Conservation (phyloP, 92 coral and sea anemone species). For the Siderastrea radians region DNA sequence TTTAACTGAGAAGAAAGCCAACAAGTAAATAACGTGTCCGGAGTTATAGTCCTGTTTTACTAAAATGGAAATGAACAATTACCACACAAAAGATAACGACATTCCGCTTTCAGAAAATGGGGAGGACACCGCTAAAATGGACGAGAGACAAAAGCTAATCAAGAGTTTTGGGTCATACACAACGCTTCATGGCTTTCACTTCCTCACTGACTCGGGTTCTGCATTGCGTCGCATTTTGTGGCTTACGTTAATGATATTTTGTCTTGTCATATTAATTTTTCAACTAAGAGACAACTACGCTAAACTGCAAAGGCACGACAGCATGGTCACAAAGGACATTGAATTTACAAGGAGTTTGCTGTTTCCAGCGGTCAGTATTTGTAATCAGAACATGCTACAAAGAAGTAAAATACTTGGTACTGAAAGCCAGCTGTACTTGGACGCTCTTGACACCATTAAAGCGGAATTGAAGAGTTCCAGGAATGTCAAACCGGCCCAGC, state of each 20-base stretch:
- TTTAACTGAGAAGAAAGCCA: background rate
- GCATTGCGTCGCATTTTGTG: conserved; percentile 52
- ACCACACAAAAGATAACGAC: background rate
- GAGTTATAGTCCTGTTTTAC: background rate
- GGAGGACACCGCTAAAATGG: background rate
- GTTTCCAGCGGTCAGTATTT: conserved; percentile 63
- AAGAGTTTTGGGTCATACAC: conserved; percentile 50
- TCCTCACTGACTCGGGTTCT: conserved; percentile 25
- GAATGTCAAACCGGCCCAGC: background rate
- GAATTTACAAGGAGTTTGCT: conserved; percentile 19
- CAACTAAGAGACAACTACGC: conserved; percentile 24
- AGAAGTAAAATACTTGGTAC: conserved; percentile 62
- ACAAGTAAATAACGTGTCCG: background rate
- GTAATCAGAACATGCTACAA: conserved; percentile 65
- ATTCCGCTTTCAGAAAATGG: background rate
- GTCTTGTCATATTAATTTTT: conserved; percentile 13
- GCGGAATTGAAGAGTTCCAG: background rate
- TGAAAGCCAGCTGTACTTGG: conserved; percentile 55
- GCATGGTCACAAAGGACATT: conserved; percentile 31
- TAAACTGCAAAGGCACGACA: conserved; percentile 32
- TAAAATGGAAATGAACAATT: conserved; percentile 15
- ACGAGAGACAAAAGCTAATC: background rate
- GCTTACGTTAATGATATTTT: conserved; percentile 19
- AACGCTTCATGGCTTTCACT: conserved; percentile 68
- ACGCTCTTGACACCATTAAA: conserved; percentile 23